Evolutionary conservation across 2,797 vertebrate species (phyloP).

Genomic region (Heterohyrax brucei): DNA sequence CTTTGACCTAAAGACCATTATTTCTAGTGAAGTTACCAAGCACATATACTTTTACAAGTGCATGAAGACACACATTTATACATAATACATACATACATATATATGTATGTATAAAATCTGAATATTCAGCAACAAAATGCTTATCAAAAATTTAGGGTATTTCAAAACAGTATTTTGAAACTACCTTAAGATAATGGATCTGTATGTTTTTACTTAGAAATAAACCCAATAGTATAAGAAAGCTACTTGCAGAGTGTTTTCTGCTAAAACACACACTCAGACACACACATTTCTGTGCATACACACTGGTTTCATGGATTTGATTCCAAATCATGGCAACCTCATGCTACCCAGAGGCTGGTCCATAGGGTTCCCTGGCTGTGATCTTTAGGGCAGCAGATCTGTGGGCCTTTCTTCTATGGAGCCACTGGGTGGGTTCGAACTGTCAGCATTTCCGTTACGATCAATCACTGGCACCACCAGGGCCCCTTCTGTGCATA

Average conservation of each 20-base stretch:
- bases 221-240: neutral
- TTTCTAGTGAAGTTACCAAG: neutral
- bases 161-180: slow-evolving; percentile 37
- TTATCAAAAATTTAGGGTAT: neutral
- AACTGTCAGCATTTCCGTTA: neutral
- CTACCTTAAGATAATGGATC: neutral
- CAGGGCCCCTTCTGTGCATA: neutral
- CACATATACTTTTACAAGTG: neutral
- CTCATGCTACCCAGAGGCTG: too few relatives aligned
- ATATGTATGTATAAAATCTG: neutral
- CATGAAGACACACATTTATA: neutral
- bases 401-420: neutral
- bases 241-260: neutral
- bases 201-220: slow-evolving; percentile 9
- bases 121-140: neutral
- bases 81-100: too few relatives aligned
- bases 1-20: neutral
- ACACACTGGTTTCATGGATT: neutral
- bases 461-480: neutral
- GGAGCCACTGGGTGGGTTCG: neutral
- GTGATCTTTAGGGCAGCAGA: neutral
- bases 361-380: neutral
- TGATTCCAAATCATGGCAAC: too few relatives aligned
- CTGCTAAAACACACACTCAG: neutral
- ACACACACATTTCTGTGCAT: neutral